These are phyloP conservation scores for Linepithema humile DNA, from an alignment of 1,140 invertebrate genomes.

Conservation along the genomic window DNA sequence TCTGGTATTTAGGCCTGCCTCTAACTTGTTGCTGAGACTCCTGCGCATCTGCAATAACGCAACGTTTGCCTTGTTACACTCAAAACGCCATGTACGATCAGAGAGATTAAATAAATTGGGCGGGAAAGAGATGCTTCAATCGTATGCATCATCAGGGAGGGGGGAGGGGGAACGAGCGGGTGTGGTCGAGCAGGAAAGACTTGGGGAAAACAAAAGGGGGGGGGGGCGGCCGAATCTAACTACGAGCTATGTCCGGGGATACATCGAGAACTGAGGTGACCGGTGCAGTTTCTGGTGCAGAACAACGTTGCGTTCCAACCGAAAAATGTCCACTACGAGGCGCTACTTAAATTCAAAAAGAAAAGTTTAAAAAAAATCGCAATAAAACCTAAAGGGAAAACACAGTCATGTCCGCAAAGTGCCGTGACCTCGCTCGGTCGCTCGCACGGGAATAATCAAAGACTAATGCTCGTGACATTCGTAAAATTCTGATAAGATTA, in stretches of 20 bases:
- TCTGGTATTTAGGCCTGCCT: conserved; percentile 92
- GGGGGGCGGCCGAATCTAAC: conserved; percentile 70
- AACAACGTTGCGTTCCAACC: conserved; percentile 80
- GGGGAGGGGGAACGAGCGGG: background rate
- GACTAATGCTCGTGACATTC: conserved; percentile 65
- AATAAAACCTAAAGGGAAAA: conserved; percentile 54
- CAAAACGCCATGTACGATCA: conserved; percentile 73
- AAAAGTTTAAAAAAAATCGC: conserved; percentile 60
- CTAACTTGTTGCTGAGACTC: conserved; percentile 90
- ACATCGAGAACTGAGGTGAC: conserved; percentile 75
- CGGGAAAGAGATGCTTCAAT: conserved; percentile 66
- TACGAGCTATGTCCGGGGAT: conserved; percentile 73
- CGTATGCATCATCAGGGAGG: conserved; percentile 55
- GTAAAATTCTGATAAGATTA: conserved; percentile 60
- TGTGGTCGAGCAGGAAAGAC: background rate
- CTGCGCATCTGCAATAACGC: conserved; percentile 87
- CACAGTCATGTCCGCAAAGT: conserved; percentile 66
- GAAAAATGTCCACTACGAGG: conserved; percentile 75
- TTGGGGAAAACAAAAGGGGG: background rate
- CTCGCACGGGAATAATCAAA: conserved; percentile 64
- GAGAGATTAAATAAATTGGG: conserved; percentile 61
- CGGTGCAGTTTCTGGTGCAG: conserved; percentile 81
- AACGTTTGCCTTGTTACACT: conserved; percentile 84
- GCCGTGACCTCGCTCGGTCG: conserved; percentile 57
- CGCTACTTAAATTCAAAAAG: conserved; percentile 68